These are phyloP conservation scores for Lemur catta DNA, from an alignment of 2,797 vertebrate species.

Conservation along the genomic window DNA sequence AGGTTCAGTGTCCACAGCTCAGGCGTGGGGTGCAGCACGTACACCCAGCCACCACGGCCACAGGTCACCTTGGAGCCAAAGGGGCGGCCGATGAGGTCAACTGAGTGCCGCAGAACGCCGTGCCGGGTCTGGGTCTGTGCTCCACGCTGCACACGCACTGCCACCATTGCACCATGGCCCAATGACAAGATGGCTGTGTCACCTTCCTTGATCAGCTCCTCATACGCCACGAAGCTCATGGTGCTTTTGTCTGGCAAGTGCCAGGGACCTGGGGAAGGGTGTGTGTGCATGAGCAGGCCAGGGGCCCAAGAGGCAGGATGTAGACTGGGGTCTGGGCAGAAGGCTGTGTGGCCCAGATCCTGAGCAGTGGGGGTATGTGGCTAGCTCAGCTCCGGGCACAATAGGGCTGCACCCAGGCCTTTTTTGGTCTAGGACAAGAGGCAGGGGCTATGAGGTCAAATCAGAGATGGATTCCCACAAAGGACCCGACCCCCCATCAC, in stretches of 20 bases:
- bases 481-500: neutral
- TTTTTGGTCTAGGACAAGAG: neutral
- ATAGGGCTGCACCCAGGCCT: neutral
- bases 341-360: neutral
- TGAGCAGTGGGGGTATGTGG: neutral
- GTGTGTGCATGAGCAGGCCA: neutral
- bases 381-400: neutral
- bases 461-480: neutral
- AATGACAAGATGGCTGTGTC: conserved; percentile 94
- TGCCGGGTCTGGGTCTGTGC: conserved; percentile 96
- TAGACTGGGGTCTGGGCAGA: neutral
- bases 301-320: neutral
- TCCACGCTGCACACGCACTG: conserved; percentile 92
- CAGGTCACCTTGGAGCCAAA: conserved; percentile 97
- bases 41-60: conserved; percentile 96
- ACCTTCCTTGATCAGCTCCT: conserved; percentile 91
- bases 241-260: neutral
- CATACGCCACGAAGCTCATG: conserved; percentile 97
- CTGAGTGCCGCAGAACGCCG: conserved; percentile 94
- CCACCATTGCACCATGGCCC: conserved; percentile 93
- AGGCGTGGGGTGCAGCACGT: conserved; percentile 95
- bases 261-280: conserved; percentile 10
- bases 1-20: conserved; percentile 97
- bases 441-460: neutral
- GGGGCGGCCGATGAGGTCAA: conserved; percentile 92